Evolutionary conservation across 2,113 vertebrate species (phyloP), one percentile per base, ranked within the genome.

Genomic region (Noturus placidus): DNA sequence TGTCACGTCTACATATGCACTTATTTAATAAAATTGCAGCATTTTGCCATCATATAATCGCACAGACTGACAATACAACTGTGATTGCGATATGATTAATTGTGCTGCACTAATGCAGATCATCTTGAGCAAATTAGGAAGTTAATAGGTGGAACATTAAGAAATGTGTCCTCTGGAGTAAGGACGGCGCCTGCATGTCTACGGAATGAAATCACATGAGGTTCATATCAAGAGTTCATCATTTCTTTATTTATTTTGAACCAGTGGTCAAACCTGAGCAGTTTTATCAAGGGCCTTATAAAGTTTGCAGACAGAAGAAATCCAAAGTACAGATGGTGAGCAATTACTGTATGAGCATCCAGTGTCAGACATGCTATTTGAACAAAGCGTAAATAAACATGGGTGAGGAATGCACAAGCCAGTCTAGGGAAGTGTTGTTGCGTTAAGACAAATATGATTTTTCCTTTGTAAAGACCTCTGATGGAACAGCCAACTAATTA

Each of bases 121-220:
- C 27, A 17, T n/a, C 0, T 33, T 1, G 19, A 76, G 69, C 4
- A 61, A 90, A 84, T 52, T 59, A 35, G 25, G 54, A 82, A 27
- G 52, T 38, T 63, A 76, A 30, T n/a, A n/a, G 35, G 33, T 33
- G 9, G 46, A 79, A 91, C 27, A 72, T 69, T 86, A 46, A 67
- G 52, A 83, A 85, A 89, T 84, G 65, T 54, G 19, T 83, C 52
- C 63, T 67, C 65, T 59, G 35, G 33, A 87, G 74, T 54, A 46
- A 30, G 30, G 25, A 76, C 22, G 87, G 85, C 88, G 85, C 83
- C 89, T 83, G 85, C 30, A 27, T 46, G 87, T 87, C 89, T 91
- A 76, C 38, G 35, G 65, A 82, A 30, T 20, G 42, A 86, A 90
- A 87, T 90, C 90, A 87, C 89, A 91, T 89, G 83, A 87, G 74